Conservation (phyloP, 2,888 invertebrate species). For the Nipponacmea schrenckii region DNA sequence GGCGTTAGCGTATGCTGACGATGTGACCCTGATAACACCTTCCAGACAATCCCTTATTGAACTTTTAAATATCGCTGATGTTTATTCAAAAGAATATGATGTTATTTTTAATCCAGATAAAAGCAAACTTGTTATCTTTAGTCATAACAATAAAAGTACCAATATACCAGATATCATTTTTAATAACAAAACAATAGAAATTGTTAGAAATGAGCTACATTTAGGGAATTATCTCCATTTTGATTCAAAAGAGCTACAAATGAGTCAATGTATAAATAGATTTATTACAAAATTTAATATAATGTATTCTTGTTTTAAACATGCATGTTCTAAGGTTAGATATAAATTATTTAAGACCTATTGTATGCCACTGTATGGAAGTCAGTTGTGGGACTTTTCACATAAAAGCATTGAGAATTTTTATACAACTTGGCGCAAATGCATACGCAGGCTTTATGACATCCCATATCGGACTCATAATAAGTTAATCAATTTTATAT, state of each 20-base stretch:
- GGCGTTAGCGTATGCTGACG: constrained; percentile 27
- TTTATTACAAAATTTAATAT: not conserved
- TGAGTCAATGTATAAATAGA: not conserved
- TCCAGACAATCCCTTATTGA: not conserved
- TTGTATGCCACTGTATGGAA: constrained; percentile 2
- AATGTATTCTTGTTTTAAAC: not conserved
- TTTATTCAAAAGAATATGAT: not conserved
- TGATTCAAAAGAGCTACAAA: not conserved
- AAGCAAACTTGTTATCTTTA: constrained; percentile 3
- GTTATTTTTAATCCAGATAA: not conserved
- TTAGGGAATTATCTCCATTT: not conserved
- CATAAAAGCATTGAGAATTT: not conserved
- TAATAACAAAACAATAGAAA: not conserved
- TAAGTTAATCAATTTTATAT: not conserved
- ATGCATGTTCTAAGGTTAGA: not conserved
- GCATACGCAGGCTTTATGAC: not conserved
- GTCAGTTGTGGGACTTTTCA: not conserved
- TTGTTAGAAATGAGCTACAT: not conserved
- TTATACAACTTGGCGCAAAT: not conserved
- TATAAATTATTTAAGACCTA: constrained; percentile 1
- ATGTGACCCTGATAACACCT: constrained; percentile 14
- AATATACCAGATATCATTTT: not conserved
- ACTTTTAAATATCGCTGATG: not conserved
- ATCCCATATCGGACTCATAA: not conserved
- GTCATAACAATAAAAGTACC: not conserved